These are phyloP conservation scores for Bubo bubo DNA, from an alignment of 2,113 vertebrate genomes.

Conservation along the genomic window DNA sequence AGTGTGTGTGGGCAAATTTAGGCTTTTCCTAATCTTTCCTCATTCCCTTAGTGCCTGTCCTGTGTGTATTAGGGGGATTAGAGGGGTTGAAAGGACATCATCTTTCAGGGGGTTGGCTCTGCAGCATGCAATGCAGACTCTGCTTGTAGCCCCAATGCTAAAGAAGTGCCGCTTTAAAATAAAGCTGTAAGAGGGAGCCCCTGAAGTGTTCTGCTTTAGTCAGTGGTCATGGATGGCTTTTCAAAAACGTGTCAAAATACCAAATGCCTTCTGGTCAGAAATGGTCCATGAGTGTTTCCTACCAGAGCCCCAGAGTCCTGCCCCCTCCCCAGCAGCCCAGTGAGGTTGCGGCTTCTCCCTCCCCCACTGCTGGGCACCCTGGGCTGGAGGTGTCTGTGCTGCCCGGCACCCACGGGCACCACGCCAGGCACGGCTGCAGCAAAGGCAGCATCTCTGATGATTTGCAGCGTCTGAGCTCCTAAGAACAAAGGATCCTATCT, in stretches of 20 bases:
- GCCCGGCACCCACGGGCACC: neutral
- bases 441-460: neutral
- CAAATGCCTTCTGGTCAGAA: neutral
- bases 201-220: neutral
- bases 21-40: neutral
- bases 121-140: neutral
- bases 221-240: neutral
- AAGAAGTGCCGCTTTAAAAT: neutral
- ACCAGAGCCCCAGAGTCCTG: neutral
- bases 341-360: neutral
- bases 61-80: neutral
- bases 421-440: fast-evolving
- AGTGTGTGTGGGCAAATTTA: fast-evolving
- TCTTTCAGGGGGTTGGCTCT: neutral
- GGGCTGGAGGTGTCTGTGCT: neutral
- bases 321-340: neutral
- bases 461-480: neutral
- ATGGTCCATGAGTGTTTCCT: neutral
- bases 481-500: neutral
- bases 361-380: neutral
- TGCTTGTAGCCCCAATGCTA: neutral
- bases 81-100: neutral
- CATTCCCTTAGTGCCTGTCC: neutral
- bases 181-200: neutral
- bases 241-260: neutral